Evolutionary conservation across 2,797 vertebrate species (phyloP).

Genomic region (Hypotaenidia philippensis): DNA sequence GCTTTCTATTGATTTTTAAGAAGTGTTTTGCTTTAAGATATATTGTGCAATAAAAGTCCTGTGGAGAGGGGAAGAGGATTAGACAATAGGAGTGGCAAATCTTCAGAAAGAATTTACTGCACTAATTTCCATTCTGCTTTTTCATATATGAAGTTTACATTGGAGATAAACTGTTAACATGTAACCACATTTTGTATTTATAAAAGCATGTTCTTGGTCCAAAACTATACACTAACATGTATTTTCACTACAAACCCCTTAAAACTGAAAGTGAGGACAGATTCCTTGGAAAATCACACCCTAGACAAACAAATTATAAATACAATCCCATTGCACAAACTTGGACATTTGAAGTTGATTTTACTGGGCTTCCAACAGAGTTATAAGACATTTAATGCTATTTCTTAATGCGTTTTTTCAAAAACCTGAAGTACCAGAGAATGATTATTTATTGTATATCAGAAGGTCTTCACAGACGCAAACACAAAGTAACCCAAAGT

Average conservation of each 20-base stretch:
- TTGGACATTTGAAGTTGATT: not conserved
- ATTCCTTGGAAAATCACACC: not conserved
- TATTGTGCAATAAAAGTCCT: not conserved
- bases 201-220: not conserved
- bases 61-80: not conserved
- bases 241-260: not conserved
- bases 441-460: not conserved
- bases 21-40: conserved; percentile 8
- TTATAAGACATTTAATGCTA: not conserved
- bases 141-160: not conserved
- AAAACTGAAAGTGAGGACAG: not conserved
- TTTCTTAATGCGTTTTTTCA: not conserved
- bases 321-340: not conserved
- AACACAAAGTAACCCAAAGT: not conserved
- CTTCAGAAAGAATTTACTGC: not conserved
- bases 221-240: not conserved
- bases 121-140: not conserved
- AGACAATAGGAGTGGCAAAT: not conserved
- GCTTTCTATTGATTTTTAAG: conserved; percentile 30
- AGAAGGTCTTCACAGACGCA: not conserved
- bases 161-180: not conserved
- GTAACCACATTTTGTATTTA: not conserved
- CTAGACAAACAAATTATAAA: not conserved
- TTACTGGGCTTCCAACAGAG: not conserved
- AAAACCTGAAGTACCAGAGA: not conserved